These are phyloP conservation scores for Staurois parvus DNA, from an alignment of 2,797 vertebrate genomes.

Conservation along the genomic window DNA sequence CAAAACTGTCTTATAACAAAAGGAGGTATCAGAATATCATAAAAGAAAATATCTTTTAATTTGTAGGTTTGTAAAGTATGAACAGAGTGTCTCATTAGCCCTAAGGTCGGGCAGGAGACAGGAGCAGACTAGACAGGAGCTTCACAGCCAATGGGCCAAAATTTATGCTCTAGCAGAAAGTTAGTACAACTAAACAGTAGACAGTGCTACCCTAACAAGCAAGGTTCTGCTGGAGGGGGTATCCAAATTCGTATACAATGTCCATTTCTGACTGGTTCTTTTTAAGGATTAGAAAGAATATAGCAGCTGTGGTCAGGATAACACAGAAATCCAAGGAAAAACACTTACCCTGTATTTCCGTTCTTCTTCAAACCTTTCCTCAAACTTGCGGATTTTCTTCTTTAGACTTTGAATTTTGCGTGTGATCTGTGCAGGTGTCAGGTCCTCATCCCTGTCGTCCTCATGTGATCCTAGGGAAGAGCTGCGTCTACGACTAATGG, in stretches of 20 bases:
- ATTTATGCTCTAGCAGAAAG: neutral
- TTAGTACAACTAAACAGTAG: too few relatives aligned
- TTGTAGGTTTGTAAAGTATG: too few relatives aligned
- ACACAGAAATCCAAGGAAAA: neutral
- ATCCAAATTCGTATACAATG: too few relatives aligned
- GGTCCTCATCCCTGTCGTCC: slow-evolving; percentile 88
- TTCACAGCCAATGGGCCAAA: too few relatives aligned
- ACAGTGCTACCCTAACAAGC: too few relatives aligned
- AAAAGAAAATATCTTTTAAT: neutral
- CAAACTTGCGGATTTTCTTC: slow-evolving; percentile 94
- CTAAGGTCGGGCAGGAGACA: too few relatives aligned
- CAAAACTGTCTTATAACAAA: neutral
- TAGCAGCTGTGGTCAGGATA: too few relatives aligned
- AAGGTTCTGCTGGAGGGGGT: too few relatives aligned
- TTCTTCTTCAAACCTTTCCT: slow-evolving; percentile 95
- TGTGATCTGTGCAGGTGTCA: slow-evolving; percentile 91
- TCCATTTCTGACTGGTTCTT: neutral
- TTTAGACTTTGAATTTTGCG: slow-evolving; percentile 93
- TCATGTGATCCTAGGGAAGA: slow-evolving; percentile 93
- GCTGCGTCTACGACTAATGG: slow-evolving; percentile 83
- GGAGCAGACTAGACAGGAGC: too few relatives aligned
- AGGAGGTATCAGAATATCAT: neutral
- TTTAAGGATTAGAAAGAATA: neutral
- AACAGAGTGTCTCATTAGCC: too few relatives aligned
- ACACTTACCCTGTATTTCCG: slow-evolving; percentile 90